Evolutionary conservation across 2,113 vertebrate genomes (phyloP).

Genomic region (Stegastes partitus): DNA sequence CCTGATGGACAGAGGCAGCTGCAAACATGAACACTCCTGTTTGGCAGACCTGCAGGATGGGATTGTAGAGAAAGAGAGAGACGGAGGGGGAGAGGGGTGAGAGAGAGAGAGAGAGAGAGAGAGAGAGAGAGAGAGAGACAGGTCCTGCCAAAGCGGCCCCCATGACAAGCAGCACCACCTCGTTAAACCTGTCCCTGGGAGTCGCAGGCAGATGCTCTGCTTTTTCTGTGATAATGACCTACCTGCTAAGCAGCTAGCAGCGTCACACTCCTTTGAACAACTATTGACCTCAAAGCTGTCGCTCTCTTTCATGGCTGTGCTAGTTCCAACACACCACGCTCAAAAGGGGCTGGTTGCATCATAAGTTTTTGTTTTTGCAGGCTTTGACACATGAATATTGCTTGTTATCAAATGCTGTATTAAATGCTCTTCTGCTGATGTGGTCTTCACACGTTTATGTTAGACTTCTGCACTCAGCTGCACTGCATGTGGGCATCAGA

Average conservation of each 20-base stretch:
- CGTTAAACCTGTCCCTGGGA: constrained; percentile 74
- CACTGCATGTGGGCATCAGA: constrained; percentile 46
- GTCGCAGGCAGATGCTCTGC: constrained; percentile 74
- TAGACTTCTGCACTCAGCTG: not conserved
- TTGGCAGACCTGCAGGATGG: constrained; percentile 46
- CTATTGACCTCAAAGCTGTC: constrained; percentile 73
- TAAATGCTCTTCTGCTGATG: constrained; percentile 13
- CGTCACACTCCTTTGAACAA: constrained; percentile 72
- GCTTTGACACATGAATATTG: constrained; percentile 19
- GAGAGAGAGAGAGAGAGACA: constrained; percentile 36
- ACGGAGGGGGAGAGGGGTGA: constrained; percentile 7
- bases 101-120: constrained; percentile 35
- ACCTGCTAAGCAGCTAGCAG: constrained; percentile 61
- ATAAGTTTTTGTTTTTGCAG: constrained; percentile 31
- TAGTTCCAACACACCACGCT: constrained; percentile 47
- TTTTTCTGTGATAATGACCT: constrained; percentile 73
- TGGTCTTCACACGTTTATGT: not conserved
- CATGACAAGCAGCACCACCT: constrained; percentile 68
- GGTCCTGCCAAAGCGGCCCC: constrained; percentile 57
- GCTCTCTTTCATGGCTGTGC: constrained; percentile 35
- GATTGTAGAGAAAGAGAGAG: constrained; percentile 10
- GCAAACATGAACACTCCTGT: constrained; percentile 57
- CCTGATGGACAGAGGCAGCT: constrained; percentile 59
- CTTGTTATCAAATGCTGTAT: constrained; percentile 20
- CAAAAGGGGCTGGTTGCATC: constrained; percentile 41